Evolutionary conservation across 53 echinoderm and acorn worm species (phyloP), one percentile per base, ranked within the genome.

Genomic region (Holothuria leucospilota): DNA sequence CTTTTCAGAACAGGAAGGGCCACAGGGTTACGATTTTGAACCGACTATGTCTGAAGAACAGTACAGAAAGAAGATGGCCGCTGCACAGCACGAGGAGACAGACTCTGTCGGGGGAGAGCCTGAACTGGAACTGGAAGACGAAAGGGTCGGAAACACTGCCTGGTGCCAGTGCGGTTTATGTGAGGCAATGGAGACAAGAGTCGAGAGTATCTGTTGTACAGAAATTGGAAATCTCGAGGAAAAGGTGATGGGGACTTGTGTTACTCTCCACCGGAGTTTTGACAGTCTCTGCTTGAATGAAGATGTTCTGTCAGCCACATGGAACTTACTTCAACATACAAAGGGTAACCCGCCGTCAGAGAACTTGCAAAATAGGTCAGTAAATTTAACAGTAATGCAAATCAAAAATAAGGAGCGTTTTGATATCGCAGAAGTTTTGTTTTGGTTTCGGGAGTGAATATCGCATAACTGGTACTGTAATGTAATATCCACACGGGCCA

Each of bases 261-360:
- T 69, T 8, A 69, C 69, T 28, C 20, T 69, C 12, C 26, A 39
- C 30, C 30, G 39, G 29, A 69, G 39, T 30, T 69, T 5, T 29
- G 69, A 69, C 69, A 69, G 69, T 69, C 29, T 69, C 11, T 69
- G 69, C 30, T 30, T 69, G 30, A 69, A 69, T 69, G 39, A 29
- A 20, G 69, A 69, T 29, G 69, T 69, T 69, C 20, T 69, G 30
- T 25, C 69, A 9, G 29, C 40, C 30, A 69, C 69, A 25, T 69
- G 69, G 69, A 29, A 29, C 2, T 69, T 69, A 15, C 69, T 25
- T 29, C 69, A 69, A 69, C 30, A 69, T 39, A 69, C 69, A 7
- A 69, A 69, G 39, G 12, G 69, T 39, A 69, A 29, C 69, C 27
- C 5, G 5, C 42, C 42, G 42, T 42, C n/a, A n/a, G n/a, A n/a